Base-by-base conservation (phyloP, 2,888 invertebrate genomes). In the Tenthredo livida region DNA sequence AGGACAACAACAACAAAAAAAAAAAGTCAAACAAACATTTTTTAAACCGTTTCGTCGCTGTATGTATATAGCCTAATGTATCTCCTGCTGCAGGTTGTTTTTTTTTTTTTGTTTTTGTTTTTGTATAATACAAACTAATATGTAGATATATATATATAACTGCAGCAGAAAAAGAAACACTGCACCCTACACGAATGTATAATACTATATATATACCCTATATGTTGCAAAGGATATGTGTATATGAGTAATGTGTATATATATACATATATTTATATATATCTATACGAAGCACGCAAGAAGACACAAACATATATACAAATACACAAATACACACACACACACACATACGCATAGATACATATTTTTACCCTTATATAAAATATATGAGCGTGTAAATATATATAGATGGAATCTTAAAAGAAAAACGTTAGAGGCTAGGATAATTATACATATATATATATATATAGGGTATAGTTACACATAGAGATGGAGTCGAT, bases 331-430 rank as follows among this genome's bases (percentile, higher is more conserved):
- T 2, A 58, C 58, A 58, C 15, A 7, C 58, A 21, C 58, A 21
- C 21, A 5, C 21, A 21, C 6, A 21, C 21, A n/a, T 0, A 15
- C 10, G 43, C 43, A 47, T 47, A 15, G 47, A 47, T 15, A 61
- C 61, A 61, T 21, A 25, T 61, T 61, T 61, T 61, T 61, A 61
- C 61, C 25, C 61, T 61, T 61, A 61, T 61, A 61, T 21, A n/a
- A 61, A n/a, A 61, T 61, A 54, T 61, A 61, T 61, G 25, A 21
- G 61, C 21, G 61, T 73, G 73, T 73, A 73, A 43, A 73, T 73
- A 73, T 43, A 47, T 47, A 7, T 37, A 73, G 25, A 43, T 73
- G 73, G 25, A 73, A 43, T 73, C 73, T 73, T 73, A 25, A 9
- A 73, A 40, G 73, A 73, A 25, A 73, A 25, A 73, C n/a, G 25